Evolutionary conservation across 2,888 invertebrate species (phyloP), one percentile per base, ranked within the genome.

Genomic region (Coelopa pilipes): DNA sequence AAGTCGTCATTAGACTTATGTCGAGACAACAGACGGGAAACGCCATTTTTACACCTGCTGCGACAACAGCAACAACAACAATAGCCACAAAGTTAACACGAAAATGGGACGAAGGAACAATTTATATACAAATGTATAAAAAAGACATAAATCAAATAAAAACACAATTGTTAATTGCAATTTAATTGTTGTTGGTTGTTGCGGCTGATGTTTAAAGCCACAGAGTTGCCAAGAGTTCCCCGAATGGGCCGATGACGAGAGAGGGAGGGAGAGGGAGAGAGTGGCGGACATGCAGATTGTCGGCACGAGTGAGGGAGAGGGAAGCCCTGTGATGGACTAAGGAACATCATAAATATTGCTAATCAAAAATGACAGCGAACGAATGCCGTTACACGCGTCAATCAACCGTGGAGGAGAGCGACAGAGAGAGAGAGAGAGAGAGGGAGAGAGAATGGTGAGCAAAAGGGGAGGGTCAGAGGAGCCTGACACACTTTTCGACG

Each of bases 321-420:
- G 24, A 17, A 21, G 55, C 34, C 11, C 12, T 55, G 12, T 68
- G 10, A 45, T 55, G 24, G 24, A 45, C 10, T 45, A 50, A 47
- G 45, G 15, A 17, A 59, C 1, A 17, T 7, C 17, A 55, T 24
- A 24, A 60, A 59, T 21, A 47, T 47, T 7, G 10, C n/a, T 17
- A 46, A 65, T 47, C 65, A 65, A 15, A 47, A 66, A 66, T 66
- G 50, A 66, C 50, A 66, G 50, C 50, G 21, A 66, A 34, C 50
- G 21, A 19, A 49, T 66, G 50, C 50, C 21, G 24, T 21, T 49
- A 66, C 50, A 49, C 24, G 50, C 15, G 24, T 19, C 49, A 19
- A 66, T 66, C 34, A 62, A 34, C 34, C 34, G 24, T 60, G 17
- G 2, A 55, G 19, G 19, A 59, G 10, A 59, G 17, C 57, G 19